Conservation (phyloP, 2,888 invertebrate species). For the Leucophenga maculata region DNA sequence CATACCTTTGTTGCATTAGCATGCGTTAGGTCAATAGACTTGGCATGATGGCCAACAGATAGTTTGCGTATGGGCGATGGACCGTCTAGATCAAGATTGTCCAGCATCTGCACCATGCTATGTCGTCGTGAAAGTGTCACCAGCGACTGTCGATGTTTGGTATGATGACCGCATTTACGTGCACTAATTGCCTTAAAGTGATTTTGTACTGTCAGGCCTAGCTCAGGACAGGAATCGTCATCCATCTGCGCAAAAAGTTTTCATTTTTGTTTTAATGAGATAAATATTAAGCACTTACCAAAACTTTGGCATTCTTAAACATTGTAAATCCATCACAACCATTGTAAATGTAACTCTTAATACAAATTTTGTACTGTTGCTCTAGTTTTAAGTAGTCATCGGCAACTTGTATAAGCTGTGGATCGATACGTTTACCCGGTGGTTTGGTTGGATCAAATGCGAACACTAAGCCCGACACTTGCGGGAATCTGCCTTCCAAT, state of each 20-base stretch:
- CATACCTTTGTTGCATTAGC: slow-evolving; percentile 68
- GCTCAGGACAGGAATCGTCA: slow-evolving; percentile 88
- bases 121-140: slow-evolving; percentile 87
- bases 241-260: slow-evolving; percentile 76
- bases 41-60: slow-evolving; percentile 68
- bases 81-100: slow-evolving; percentile 79
- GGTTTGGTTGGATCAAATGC: slow-evolving; percentile 83
- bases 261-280: neutral
- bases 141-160: slow-evolving; percentile 88
- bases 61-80: slow-evolving; percentile 79
- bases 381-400: slow-evolving; percentile 84
- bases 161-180: slow-evolving; percentile 77
- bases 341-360: slow-evolving; percentile 85
- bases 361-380: slow-evolving; percentile 83
- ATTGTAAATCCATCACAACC: slow-evolving; percentile 91
- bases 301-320: slow-evolving; percentile 81
- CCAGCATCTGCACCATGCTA: slow-evolving; percentile 85
- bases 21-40: slow-evolving; percentile 67
- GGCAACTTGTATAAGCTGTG: slow-evolving; percentile 84
- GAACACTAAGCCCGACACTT: slow-evolving; percentile 84
- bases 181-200: slow-evolving; percentile 91
- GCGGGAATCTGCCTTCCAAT: slow-evolving; percentile 90
- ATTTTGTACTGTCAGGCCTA: slow-evolving; percentile 89
- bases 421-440: slow-evolving; percentile 80
- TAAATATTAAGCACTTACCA: slow-evolving; percentile 74